Base-by-base conservation (phyloP, 2,888 invertebrate genomes). In the Phyllotreta cruciferae region DNA sequence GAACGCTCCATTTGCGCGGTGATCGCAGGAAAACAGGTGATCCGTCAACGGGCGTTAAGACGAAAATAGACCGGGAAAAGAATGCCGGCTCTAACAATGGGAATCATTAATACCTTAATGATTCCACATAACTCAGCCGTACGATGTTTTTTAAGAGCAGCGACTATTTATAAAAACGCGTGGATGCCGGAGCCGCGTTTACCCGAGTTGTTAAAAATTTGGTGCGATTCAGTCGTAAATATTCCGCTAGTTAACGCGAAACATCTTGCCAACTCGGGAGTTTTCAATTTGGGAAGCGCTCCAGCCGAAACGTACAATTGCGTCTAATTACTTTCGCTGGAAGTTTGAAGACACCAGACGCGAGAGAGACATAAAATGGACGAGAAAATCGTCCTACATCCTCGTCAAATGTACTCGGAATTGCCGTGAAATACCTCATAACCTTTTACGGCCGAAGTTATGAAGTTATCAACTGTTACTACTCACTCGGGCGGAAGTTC, bases 1-100 rank as follows among this genome's bases (percentile, higher is more conserved):
- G 41, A 41, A n/a, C 55, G 52, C 36, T 37, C 45, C 60, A 60
- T 60, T 60, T 56, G 36, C 47, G 44, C 24, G n/a, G 56, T 53
- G 64, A 63, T 35, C 50, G 34, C 42, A 39, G 41, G 10, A 35
- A 36, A 63, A 60, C 60, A 60, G 63, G 58, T 63, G 63, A 63
- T 50, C 41, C 37, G 44, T 36, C 34, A 42, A 14, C 11, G 35
- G 13, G 50, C 38, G 14, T 38, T 55, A 55, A 49, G 50, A 49
- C 57, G 50, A 57, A 57, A 57, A 57, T 57, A 57, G 57, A 57
- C 50, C 3, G 10, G 8, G 13, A 38, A 49, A 49, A 42, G 35
- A 57, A 57, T 49, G 49, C 24, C 49, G 39, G 41, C 24, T 39
- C 49, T 57, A 24, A 57, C 57, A 41, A 49, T 50, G 41, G 49